Base-by-base conservation (phyloP, 2,797 vertebrate genomes). In the Malacoctenus gilli region DNA sequence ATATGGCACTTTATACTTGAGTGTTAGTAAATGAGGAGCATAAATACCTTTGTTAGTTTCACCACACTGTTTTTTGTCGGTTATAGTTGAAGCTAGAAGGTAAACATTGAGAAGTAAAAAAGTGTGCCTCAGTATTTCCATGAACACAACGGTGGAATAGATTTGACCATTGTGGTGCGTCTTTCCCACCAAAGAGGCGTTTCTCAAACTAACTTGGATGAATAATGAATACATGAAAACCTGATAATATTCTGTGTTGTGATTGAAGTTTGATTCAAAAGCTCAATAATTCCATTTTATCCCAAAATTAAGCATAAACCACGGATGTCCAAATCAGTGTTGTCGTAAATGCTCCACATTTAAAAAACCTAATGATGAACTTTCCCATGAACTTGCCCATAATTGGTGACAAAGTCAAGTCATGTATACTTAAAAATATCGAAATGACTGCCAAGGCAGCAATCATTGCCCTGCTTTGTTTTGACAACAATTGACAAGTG, bases 1-100 rank as follows among this genome's bases (percentile, higher is more conserved):
- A 74, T 87, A 89, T 91, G 90, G 91, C 90, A 92, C 88, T 90
- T 88, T 51, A 81, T 83, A 83, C 64, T 67, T 85, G 52, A 81
- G 62, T 51, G 68, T 85, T 83, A 77, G 77, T 86, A 70, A 73
- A 74, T 61, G 53, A 75, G 61, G 59, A 83, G 73, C 67, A 74
- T 74, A 81, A 78, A 83, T 68, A 87, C 61, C 59, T 36, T 35
- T 56, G 79, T 80, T 82, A 75, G 75, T 79, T 73, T 79, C 54
- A 85, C 67, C 70, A 79, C 61, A 64, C 44, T 63, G 55, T 58
- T 23, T 41, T 41, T 37, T 41, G 59, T 75, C 58, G 68, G 18
- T 53, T 82, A 68, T 54, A 78, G 68, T 39, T 59, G 49, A 57
- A 61, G 35, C 63, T 50, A 43, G 28, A 58, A 42, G 47, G 57